A percentile compares a stretch with the other conserved stretches of the same genome.
These are phyloP conservation scores for Cydia amplana DNA, from an alignment of 1,140 invertebrate species.

Conservation along the genomic window DNA sequence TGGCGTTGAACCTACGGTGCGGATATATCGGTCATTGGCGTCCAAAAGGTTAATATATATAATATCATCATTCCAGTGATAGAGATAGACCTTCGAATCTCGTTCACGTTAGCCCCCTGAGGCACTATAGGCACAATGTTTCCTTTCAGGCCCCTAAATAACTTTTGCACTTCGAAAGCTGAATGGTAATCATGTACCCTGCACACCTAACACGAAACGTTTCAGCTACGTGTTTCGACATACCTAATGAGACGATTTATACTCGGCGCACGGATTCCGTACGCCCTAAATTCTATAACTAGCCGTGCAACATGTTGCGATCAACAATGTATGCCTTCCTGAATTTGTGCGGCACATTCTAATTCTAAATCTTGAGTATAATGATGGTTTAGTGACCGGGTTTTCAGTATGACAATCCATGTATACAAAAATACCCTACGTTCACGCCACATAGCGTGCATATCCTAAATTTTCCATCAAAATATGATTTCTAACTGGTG, in stretches of 20 bases:
- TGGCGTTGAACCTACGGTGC: no score
- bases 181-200: conserved; percentile 10
- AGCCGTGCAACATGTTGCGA: conserved; percentile 1
- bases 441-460: no score
- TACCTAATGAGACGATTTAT: conserved; percentile 14
- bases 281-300: conserved; percentile 11
- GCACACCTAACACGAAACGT: conserved; percentile 1
- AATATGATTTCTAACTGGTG: no score
- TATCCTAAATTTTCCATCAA: no score
- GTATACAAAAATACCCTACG: no score
- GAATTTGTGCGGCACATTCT: neutral
- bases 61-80: no score
- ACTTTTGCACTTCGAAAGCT: neutral
- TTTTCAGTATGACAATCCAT: no score
- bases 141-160: neutral
- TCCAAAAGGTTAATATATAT: no score
- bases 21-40: no score
- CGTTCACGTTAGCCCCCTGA: no score
- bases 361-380: neutral
- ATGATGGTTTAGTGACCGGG: neutral
- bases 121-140: no score
- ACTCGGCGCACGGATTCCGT: conserved; percentile 7
- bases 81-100: no score
- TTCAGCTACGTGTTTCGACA: conserved; percentile 14
- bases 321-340: neutral